Base-by-base conservation (phyloP, 2,797 vertebrate species). In the Gymnocypris eckloni region DNA sequence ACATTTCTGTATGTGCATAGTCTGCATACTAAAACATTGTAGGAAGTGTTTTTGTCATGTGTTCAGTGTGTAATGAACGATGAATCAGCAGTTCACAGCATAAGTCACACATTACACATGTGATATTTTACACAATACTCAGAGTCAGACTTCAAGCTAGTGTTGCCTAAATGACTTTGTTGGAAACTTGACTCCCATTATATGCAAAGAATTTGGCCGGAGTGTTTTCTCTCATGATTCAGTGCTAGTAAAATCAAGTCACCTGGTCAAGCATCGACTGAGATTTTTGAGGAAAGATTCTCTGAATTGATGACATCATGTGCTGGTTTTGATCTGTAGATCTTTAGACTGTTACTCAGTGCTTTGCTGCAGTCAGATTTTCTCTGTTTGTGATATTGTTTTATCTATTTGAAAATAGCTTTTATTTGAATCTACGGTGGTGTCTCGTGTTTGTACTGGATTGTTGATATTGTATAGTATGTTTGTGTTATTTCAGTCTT, bases 41-140 rank as follows among this genome's bases (percentile, higher is more conserved):
- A 28, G 25, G 28, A 67, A 67, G 13, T 18, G 6, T 28, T 33
- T 66, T 67, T 76, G 45, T 52, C 13, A 70, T 50, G 41, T n/a
- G 43, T 4, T 4, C 18, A 0, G 16, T 52, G 16, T 50, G 59
- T 37, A 33, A 37, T 37, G 61, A 59, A 10, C 25, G 2, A 66
- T 79, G 64, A 71, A 25, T 85, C 83, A 71, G 6, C 64, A 37
- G 6, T 48, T n/a, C 37, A 18, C 25, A 28, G 45, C 39, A 11
- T n/a, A 73, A 56, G 50, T 59, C 50, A 79, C 37, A 13, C 25
- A 45, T 84, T 84, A 69, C 61, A 69, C 22, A 69, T 33, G 76
- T 79, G 41, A 48, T 71, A 15, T 79, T 85, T 71, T 79, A n/a
- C 75, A 69, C 66, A 79, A 67, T 66, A 25, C 28, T 28, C 33